These are phyloP conservation scores for Antechinus flavipes DNA, from an alignment of 2,113 vertebrate genomes.

Conservation along the genomic window DNA sequence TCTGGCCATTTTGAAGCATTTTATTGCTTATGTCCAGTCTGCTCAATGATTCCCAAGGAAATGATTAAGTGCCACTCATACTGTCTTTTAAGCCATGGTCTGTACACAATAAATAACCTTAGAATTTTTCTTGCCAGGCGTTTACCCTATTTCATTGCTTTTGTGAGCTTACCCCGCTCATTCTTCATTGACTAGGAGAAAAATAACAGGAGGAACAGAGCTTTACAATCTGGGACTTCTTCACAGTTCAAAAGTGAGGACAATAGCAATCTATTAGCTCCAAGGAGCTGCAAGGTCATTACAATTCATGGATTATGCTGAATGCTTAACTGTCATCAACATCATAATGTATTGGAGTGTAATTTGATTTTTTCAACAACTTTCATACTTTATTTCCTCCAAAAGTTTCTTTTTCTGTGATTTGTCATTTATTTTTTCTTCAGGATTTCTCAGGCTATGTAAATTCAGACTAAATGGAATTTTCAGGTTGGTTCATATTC, in stretches of 20 bases:
- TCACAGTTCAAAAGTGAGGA: background rate
- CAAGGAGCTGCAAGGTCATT: background rate
- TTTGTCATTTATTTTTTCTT: background rate
- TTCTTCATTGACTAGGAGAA: conserved; percentile 1
- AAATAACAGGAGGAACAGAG: background rate
- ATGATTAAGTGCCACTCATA: background rate
- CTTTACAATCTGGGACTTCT: background rate
- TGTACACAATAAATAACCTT: conserved; percentile 23
- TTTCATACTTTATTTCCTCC: background rate
- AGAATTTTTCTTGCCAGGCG: background rate
- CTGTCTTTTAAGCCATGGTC: background rate
- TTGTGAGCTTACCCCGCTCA: background rate
- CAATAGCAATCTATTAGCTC: too few species aligned
- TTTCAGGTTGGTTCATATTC: background rate
- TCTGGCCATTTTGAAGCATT: background rate
- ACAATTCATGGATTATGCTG: background rate
- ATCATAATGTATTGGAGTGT: accelerated
- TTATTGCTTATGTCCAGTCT: background rate
- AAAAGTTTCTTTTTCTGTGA: background rate
- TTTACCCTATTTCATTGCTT: background rate
- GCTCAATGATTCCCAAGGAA: background rate
- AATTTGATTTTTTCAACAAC: background rate
- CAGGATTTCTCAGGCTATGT: background rate
- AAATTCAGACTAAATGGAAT: background rate
- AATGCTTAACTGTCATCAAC: background rate